A percentile compares a stretch with the other conserved stretches of the same genome.
Evolutionary conservation across 2,797 vertebrate genomes (phyloP).

Genomic region (Tiaroga cobitis): DNA sequence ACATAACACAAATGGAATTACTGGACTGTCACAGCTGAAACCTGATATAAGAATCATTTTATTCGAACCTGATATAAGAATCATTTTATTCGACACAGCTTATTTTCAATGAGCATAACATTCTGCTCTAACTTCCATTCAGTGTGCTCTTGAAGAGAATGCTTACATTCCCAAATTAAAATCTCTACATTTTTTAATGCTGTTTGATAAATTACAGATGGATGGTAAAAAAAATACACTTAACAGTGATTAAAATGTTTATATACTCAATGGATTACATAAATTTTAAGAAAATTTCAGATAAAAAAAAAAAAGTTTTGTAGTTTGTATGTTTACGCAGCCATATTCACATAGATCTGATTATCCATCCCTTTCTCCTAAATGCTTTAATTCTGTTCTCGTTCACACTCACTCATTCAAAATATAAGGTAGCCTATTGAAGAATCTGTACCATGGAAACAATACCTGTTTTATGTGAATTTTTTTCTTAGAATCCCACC

Average conservation of each 20-base stretch:
- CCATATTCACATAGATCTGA: constrained; percentile 12
- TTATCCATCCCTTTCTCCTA: neutral
- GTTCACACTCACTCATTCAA: neutral
- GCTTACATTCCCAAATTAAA: constrained; percentile 10
- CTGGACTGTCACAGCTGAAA: constrained; percentile 3
- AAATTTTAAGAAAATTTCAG: neutral
- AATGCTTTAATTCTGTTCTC: constrained; percentile 1
- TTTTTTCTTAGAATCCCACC: neutral
- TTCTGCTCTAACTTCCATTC: constrained; percentile 4
- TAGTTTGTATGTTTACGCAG: neutral
- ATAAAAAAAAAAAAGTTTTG: constrained; percentile 32
- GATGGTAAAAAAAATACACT: constrained; percentile 14
- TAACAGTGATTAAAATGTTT: constrained; percentile 1
- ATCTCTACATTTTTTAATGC: neutral
- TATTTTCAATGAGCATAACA: constrained; percentile 5
- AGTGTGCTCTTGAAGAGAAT: constrained; percentile 9
- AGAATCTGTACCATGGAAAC: constrained; percentile 9
- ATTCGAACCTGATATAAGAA: neutral
- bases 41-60: neutral
- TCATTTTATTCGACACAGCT: neutral
- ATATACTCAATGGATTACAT: constrained; percentile 21
- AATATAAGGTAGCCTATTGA: neutral
- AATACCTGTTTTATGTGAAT: neutral
- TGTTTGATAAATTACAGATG: constrained; percentile 12
- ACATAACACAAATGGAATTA: constrained; percentile 16